Percentiles rank a stretch among this genome's conserved stretches.
These are phyloP conservation scores for Sprattus sprattus DNA, from an alignment of 2,113 vertebrate species.

Conservation along the genomic window DNA sequence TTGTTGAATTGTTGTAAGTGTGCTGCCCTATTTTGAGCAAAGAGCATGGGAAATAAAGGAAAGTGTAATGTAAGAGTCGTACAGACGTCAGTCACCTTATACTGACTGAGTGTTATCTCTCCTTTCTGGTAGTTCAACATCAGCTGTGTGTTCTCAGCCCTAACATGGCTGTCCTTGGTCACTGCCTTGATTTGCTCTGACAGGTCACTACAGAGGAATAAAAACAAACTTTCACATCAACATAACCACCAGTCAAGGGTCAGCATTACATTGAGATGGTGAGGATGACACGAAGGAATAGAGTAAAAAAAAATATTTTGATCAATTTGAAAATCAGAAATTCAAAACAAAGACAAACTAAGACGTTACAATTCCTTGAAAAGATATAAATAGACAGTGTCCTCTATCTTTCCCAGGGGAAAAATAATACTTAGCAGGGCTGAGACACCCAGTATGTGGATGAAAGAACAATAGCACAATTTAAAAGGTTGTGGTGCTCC, in stretches of 20 bases:
- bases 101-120: constrained; percentile 79
- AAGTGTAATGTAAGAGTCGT: no score
- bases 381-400: no score
- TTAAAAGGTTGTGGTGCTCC: neutral
- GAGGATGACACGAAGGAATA: neutral
- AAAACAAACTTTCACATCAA: neutral
- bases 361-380: no score
- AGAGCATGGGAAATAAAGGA: no score
- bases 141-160: constrained; percentile 85
- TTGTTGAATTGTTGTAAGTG: no score
- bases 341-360: neutral
- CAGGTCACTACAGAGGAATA: constrained; percentile 71
- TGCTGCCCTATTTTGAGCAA: no score
- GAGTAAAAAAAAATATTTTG: neutral
- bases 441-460: no score
- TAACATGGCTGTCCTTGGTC: constrained; percentile 82
- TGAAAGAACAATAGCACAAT: neutral
- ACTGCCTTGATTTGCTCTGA: constrained; percentile 88
- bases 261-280: neutral
- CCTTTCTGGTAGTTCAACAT: constrained; percentile 91
- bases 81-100: constrained; percentile 75
- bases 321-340: neutral
- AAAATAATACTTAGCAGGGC: no score
- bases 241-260: neutral
- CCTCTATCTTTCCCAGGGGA: no score